Base-by-base conservation (phyloP, 2,888 invertebrate species). In the Slavum lentiscoides region DNA sequence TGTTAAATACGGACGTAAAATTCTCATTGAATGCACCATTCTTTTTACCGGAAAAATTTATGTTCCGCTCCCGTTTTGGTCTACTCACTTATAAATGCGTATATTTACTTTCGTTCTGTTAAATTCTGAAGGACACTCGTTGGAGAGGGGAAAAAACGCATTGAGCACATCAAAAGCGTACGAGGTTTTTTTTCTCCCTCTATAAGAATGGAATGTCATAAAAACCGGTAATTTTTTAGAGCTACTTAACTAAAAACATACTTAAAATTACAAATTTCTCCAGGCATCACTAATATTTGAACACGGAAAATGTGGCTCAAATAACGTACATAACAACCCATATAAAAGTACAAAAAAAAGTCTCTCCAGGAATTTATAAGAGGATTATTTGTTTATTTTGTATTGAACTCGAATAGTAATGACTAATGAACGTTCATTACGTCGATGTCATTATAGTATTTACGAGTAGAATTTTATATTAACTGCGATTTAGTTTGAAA, bases 181-280 rank as follows among this genome's bases (percentile, higher is more conserved):
- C 21, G 39, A 11, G 62, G 23, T 62, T 70, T 70, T 62, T 77
- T 55, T 39, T 64, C 62, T 13, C 55, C 21, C 69, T 59, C 30
- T 30, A 30, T 30, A 30, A 30, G 21, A 62, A 62, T 55, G 55
- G 77, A 49, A 62, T 70, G 69, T 80, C 80, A 64, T 80, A 72
- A 72, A 70, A 1, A 30, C 30, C 55, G 70, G 58, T 72, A 72
- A 80, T 64, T 64, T 64, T 58, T 72, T 53, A 21, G 23, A 70
- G 72, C 72, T 72, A 58, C 72, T 62, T 80, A 58, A 64, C 62
- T 37, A 72, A 66, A 64, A 80, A 72, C 77, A 62, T 77, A 64
- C 72, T 80, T 80, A 72, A 80, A 80, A 80, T 72, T 80, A 80
- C 70, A 64, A 80, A 66, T 72, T 80, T 64, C 39, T 43, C 49